Evolutionary conservation across 2,888 invertebrate genomes (phyloP).

Genomic region (Ormyrus nitidulus): DNA sequence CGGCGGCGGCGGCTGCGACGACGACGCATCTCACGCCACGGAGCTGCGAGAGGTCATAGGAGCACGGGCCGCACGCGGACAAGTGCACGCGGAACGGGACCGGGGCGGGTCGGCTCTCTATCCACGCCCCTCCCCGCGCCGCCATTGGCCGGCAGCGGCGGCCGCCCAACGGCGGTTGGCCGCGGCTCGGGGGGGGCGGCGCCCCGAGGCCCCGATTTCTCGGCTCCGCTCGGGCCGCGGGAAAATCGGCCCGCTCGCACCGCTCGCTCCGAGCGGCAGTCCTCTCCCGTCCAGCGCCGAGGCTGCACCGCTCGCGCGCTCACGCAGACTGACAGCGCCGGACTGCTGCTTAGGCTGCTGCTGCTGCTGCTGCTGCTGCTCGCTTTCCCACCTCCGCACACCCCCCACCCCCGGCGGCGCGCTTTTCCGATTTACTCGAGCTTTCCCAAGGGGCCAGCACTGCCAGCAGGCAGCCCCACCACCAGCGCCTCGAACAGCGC

Average conservation of each 20-base stretch:
- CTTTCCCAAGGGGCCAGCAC: too few species aligned
- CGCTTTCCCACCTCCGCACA: background rate
- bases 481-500: too few species aligned
- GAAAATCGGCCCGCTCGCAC: slow-evolving; percentile 57
- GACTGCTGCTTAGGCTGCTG: background rate
- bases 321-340: slow-evolving; percentile 5
- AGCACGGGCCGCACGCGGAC: slow-evolving; percentile 2
- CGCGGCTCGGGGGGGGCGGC: background rate
- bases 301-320: slow-evolving; percentile 70
- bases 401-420: too few species aligned
- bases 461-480: too few species aligned
- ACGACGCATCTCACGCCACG: background rate
- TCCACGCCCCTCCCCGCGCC: background rate
- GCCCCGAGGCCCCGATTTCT: slow-evolving; percentile 10
- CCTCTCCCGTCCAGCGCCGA: slow-evolving; percentile 74
- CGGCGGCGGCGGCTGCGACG: background rate
- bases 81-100: too few species aligned
- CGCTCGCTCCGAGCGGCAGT: slow-evolving; percentile 71
- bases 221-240: background rate
- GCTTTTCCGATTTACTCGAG: too few species aligned
- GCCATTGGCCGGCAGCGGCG: background rate
- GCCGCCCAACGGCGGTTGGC: background rate
- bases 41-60: slow-evolving; percentile 33
- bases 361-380: slow-evolving; percentile 3
- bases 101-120: too few species aligned